A percentile compares a stretch with the other conserved stretches of the same genome.
phyloP scores from a whole-genome alignment of 1,140 invertebrate genomes.

The Choristoneura fumiferana region DNA sequence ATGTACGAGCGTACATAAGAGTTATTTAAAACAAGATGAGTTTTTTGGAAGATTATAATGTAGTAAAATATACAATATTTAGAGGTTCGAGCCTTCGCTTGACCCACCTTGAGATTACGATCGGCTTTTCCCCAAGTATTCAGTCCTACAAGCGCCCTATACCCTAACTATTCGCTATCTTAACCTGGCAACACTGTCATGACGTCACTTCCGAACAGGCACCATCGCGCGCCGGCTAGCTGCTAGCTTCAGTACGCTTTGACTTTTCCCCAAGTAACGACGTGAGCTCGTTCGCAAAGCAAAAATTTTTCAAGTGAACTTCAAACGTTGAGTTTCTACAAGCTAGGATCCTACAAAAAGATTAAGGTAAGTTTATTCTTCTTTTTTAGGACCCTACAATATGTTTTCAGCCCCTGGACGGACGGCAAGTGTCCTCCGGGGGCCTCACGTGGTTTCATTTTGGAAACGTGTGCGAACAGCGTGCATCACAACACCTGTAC shows the following conservation, averaged over 20 bases:
- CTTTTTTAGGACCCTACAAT: neutral
- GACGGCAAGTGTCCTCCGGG: neutral
- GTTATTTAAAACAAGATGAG: no score
- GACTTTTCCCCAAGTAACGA: conserved; percentile 1
- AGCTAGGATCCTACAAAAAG: no score
- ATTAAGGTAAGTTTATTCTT: neutral
- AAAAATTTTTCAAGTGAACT: neutral
- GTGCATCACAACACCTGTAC: neutral
- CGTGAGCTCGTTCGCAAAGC: neutral
- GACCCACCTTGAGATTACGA: no score
- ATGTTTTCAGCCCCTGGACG: neutral
- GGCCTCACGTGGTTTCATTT: neutral
- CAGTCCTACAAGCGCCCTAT: no score
- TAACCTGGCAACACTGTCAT: no score
- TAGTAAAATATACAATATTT: no score
- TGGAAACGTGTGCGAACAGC: neutral
- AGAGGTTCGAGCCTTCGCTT: neutral
- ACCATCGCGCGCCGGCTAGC: no score
- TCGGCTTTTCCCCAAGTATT: neutral
- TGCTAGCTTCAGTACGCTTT: conserved; percentile 3
- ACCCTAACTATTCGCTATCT: no score
- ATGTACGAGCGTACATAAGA: no score
- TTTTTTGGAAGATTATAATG: no score
- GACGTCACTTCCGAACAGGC: no score
- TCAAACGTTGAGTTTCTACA: neutral